Conservation (phyloP, 1,140 invertebrate species). For the Drosophila auraria region DNA sequence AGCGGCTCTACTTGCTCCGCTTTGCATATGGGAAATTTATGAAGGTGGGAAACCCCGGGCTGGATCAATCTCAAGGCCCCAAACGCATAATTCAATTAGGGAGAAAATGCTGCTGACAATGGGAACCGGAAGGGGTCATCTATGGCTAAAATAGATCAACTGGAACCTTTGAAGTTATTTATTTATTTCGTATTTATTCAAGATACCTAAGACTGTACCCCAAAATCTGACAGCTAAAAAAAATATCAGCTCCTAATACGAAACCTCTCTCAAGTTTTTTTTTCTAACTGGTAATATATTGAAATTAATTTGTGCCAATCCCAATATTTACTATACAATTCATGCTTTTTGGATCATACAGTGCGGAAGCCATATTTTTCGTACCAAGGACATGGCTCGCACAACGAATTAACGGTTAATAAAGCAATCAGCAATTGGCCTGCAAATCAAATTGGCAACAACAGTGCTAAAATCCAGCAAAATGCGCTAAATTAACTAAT, state of each 20-base stretch:
- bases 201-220: background rate
- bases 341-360: conserved; percentile 3
- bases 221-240: background rate
- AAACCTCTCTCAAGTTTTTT: background rate
- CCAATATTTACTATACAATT: conserved; percentile 15
- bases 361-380: conserved; percentile 59
- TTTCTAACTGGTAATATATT: background rate
- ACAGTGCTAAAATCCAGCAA: conserved; percentile 73
- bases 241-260: background rate
- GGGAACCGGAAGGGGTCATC: conserved; percentile 41
- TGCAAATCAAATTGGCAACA: conserved; percentile 79
- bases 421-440: conserved; percentile 75
- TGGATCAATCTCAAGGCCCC: conserved; percentile 42
- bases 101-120: conserved; percentile 36
- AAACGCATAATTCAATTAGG: conserved; percentile 72
- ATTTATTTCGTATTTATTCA: background rate
- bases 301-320: conserved; percentile 11
- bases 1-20: conserved; percentile 40
- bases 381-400: conserved; percentile 62
- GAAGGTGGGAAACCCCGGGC: conserved; percentile 62
- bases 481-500: conserved; percentile 80
- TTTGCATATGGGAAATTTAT: conserved; percentile 69
- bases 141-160: background rate
- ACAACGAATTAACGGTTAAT: conserved; percentile 74
- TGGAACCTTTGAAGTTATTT: background rate